Evolutionary conservation across 2,888 invertebrate genomes (phyloP).

Genomic region (Ennomos fuscantarius): DNA sequence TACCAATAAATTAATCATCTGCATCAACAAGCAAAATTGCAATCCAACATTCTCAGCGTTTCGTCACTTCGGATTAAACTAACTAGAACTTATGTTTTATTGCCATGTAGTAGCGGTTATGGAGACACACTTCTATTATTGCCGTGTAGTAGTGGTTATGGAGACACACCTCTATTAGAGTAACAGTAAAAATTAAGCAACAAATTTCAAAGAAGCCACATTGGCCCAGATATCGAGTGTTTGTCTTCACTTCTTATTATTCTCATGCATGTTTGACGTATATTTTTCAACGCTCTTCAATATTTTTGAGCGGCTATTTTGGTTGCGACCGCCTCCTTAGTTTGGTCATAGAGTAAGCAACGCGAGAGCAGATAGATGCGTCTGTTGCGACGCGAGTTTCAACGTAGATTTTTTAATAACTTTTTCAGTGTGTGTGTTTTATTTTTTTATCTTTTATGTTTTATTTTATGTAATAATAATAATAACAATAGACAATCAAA

Average conservation of each 20-base stretch:
- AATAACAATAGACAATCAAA: too few species aligned
- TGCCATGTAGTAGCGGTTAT: slow-evolving; percentile 8
- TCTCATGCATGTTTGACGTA: slow-evolving; percentile 74
- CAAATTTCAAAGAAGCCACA: slow-evolving; percentile 33
- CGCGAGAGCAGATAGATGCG: slow-evolving; percentile 36
- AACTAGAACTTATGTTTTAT: slow-evolving; percentile 15
- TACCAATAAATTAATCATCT: slow-evolving; percentile 1
- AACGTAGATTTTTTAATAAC: too few species aligned
- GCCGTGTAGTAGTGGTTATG: too few species aligned
- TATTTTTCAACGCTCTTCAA: slow-evolving; percentile 81
- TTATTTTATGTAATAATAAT: too few species aligned
- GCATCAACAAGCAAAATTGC: slow-evolving; percentile 3
- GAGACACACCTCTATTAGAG: slow-evolving; percentile 15
- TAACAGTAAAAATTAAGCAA: slow-evolving; percentile 41
- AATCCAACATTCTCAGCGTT: slow-evolving; percentile 4
- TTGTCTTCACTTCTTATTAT: slow-evolving; percentile 73
- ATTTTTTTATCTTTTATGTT: too few species aligned
- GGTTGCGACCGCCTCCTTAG: slow-evolving; percentile 64
- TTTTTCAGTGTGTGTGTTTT: too few species aligned
- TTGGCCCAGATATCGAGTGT: slow-evolving; percentile 67
- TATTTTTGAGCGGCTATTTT: slow-evolving; percentile 80
- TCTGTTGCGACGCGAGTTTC: not conserved
- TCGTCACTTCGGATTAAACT: slow-evolving; percentile 12
- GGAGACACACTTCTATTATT: too few species aligned
- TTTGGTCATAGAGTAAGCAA: slow-evolving; percentile 59